phyloP scores from a whole-genome alignment of 1,140 invertebrate genomes.

The Sitophilus oryzae region DNA sequence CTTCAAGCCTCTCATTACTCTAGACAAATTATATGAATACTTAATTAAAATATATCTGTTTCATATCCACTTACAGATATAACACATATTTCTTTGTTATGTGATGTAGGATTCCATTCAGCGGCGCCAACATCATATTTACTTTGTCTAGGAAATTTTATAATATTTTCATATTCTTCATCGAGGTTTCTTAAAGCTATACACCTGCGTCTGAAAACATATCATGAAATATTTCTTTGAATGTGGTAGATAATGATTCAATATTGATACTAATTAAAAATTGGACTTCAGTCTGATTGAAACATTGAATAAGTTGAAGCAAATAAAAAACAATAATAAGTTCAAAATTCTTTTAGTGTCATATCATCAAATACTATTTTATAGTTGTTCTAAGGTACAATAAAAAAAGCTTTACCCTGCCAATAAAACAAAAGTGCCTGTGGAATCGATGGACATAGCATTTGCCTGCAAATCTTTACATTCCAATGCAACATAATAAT shows the following conservation, averaged over 20 bases:
- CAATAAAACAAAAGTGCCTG: conserved; percentile 74
- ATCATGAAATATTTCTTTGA: conserved; percentile 16
- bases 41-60: conserved; percentile 7
- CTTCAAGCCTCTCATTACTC: conserved; percentile 80
- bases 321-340: no score
- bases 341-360: no score
- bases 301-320: no score
- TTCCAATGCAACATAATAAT: conserved; percentile 41
- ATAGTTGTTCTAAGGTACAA: neutral
- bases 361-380: no score
- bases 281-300: no score
- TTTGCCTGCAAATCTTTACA: conserved; percentile 68
- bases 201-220: conserved; percentile 63
- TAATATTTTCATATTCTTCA: conserved; percentile 65
- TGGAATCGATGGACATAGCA: conserved; percentile 84
- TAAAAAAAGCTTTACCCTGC: conserved; percentile 61
- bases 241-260: no score
- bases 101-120: conserved; percentile 82
- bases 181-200: conserved; percentile 71
- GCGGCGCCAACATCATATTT: conserved; percentile 90
- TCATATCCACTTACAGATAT: conserved; percentile 67
- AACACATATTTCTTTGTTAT: conserved; percentile 76
- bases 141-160: conserved; percentile 77
- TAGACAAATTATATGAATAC: conserved; percentile 39
- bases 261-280: no score